Evolutionary conservation across 2,888 invertebrate genomes (phyloP).

Genomic region (Cephonodes hylas): DNA sequence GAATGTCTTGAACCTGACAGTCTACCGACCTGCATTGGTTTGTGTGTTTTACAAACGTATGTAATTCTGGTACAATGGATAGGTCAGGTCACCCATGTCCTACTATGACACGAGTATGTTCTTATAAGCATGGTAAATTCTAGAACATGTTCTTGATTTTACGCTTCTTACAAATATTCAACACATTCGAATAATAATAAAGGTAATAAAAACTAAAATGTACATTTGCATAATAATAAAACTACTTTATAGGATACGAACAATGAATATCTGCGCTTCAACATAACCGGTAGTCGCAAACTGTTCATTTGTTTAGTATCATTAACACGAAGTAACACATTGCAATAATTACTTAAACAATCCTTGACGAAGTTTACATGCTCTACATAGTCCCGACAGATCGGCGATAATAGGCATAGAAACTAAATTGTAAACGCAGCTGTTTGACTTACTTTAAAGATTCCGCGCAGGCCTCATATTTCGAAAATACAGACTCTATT

Average conservation of each 20-base stretch:
- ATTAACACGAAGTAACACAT: neutral
- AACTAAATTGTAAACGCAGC: slow-evolving; percentile 5
- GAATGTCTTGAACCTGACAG: too few species aligned
- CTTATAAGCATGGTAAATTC: too few species aligned
- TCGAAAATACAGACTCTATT: slow-evolving; percentile 15
- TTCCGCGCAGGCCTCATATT: slow-evolving; percentile 4
- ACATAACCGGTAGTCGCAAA: neutral
- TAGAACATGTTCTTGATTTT: neutral
- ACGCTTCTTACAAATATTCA: neutral
- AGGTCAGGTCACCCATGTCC: too few species aligned
- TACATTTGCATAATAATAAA: neutral
- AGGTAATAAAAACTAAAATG: neutral
- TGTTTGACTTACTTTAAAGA: slow-evolving; percentile 4
- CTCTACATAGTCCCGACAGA: neutral
- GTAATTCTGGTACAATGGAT: too few species aligned
- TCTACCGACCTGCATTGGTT: too few species aligned
- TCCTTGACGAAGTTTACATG: neutral
- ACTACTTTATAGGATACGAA: neutral
- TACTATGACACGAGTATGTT: too few species aligned
- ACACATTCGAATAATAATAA: neutral
- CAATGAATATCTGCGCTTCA: neutral
- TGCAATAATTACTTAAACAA: neutral
- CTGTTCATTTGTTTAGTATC: neutral
- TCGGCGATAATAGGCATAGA: neutral
- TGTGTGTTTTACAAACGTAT: too few species aligned